Percentiles rank a stretch among this genome's conserved stretches.
Conservation (phyloP, 2,797 vertebrate species). For the Pseudochromis fuscus region DNA sequence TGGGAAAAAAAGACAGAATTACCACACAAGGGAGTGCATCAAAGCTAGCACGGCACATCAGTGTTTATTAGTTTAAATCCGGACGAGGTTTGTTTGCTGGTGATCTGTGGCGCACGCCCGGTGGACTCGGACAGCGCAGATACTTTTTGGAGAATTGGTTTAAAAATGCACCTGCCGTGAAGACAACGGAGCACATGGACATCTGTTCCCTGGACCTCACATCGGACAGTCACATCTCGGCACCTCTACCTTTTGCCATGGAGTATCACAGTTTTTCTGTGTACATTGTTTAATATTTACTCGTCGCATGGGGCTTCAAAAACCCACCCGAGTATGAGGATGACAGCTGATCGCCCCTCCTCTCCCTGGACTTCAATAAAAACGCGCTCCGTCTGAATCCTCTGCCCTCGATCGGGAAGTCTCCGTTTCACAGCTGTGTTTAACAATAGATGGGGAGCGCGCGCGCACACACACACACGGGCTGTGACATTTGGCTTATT, state of each 20-base stretch:
- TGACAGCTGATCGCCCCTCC: constrained; percentile 81
- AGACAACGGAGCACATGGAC: constrained; percentile 68
- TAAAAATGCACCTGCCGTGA: constrained; percentile 71
- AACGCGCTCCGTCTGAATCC: constrained; percentile 70
- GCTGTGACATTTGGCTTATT: constrained; percentile 49
- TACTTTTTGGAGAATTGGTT: constrained; percentile 52
- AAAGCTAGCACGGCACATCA: constrained; percentile 29
- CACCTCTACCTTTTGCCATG: constrained; percentile 24
- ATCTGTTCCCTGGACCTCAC: constrained; percentile 22
- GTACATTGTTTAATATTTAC: constrained; percentile 32
- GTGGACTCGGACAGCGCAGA: constrained; percentile 46
- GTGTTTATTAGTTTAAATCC: constrained; percentile 32
- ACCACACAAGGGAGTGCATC: constrained; percentile 63
- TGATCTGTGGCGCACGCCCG: constrained; percentile 11
- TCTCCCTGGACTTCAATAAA: constrained; percentile 73
- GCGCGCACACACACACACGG: too few species aligned
- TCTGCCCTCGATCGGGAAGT: constrained; percentile 33
- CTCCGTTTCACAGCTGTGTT: constrained; percentile 45
- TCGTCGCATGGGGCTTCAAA: constrained; percentile 43
- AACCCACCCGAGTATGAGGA: constrained; percentile 56
- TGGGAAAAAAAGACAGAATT: constrained; percentile 61
- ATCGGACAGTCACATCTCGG: constrained; percentile 32
- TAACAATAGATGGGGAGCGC: constrained; percentile 69
- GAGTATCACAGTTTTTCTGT: constrained; percentile 37
- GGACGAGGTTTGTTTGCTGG: constrained; percentile 35